These are phyloP conservation scores for Pseudolaguvia tuberculata DNA, from an alignment of 2,113 vertebrate species.

Conservation along the genomic window DNA sequence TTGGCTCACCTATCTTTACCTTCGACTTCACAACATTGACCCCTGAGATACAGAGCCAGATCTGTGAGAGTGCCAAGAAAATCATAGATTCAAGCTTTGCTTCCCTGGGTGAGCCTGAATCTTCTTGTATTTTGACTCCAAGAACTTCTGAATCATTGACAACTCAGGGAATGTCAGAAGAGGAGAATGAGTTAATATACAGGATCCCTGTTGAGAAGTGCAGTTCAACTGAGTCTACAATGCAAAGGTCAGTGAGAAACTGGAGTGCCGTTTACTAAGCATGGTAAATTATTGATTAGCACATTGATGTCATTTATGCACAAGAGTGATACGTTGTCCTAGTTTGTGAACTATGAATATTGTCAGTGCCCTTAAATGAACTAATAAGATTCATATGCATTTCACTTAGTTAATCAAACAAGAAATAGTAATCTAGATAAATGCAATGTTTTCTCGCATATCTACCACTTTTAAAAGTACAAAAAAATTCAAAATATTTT, in stretches of 20 bases:
- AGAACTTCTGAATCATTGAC: constrained; percentile 46
- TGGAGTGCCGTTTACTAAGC: background rate
- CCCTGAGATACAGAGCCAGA: constrained; percentile 82
- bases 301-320: background rate
- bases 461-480: background rate
- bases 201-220: background rate
- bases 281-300: constrained; percentile 2
- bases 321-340: background rate
- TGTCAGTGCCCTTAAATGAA: background rate
- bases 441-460: background rate
- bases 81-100: constrained; percentile 77
- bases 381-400: background rate
- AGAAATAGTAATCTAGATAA: background rate
- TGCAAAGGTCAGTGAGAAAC: constrained; percentile 43
- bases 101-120: constrained; percentile 68
- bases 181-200: constrained; percentile 8
- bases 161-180: constrained; percentile 22
- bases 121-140: constrained; percentile 48
- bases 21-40: constrained; percentile 86
- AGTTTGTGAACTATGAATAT: background rate
- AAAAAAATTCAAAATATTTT: constrained; percentile 11
- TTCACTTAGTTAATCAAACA: background rate
- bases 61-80: constrained; percentile 75
- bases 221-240: constrained; percentile 13
- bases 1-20: constrained; percentile 78